Base-by-base conservation (phyloP, 2,113 vertebrate species). In the Corvus hawaiiensis region DNA sequence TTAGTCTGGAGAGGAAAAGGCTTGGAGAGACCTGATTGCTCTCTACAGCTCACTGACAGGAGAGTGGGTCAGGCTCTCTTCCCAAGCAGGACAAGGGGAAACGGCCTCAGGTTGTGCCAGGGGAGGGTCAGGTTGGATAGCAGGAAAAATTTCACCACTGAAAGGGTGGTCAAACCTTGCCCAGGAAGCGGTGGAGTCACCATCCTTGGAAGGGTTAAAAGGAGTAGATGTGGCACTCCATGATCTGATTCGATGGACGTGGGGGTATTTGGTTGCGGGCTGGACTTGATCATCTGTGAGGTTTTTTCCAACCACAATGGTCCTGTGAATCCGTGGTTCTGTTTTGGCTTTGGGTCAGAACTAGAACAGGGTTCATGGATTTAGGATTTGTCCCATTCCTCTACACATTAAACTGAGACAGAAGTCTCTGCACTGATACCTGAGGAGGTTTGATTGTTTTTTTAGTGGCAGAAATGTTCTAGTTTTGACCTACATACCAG, bases 191-290 rank as follows among this genome's bases (percentile, higher is more conserved):
- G 6, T 30, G 39, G 28, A n/a, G 16, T 54, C 19, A 13, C 18
- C n/a, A 7, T 3, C 12, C 19, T 12, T 8, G 13, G 55, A 13
- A 48, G 55, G 7, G 39, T 16, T 27, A 2, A 41, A 24, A 48
- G 51, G 18, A 68, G 46, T 1, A 30, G 13, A 30, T 21, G 28
- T 39, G 66, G 41, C 48, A 11, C 19, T 39, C 30, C 23, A 8
- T 13, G 66, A 0, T 3, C 11, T 23, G 54, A 15, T 46, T 27
- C 6, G 11, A 15, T 28, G 55, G 33, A 10, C 1, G 0, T 14
- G 54, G 22, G 22, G 9, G 6, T 6, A 2, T 28, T 39, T 33
- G 28, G 33, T 24, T 52, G 13, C 33, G 37, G 33, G 22, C 6
- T 54, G 27, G 18, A 16, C n/a, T 52, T 2, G 24, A 48, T 10